Evolutionary conservation across 30 jellyfish, hydroid and myxozoan genomes (phyloP).

Genomic region (Phacellophora camtschatica): DNA sequence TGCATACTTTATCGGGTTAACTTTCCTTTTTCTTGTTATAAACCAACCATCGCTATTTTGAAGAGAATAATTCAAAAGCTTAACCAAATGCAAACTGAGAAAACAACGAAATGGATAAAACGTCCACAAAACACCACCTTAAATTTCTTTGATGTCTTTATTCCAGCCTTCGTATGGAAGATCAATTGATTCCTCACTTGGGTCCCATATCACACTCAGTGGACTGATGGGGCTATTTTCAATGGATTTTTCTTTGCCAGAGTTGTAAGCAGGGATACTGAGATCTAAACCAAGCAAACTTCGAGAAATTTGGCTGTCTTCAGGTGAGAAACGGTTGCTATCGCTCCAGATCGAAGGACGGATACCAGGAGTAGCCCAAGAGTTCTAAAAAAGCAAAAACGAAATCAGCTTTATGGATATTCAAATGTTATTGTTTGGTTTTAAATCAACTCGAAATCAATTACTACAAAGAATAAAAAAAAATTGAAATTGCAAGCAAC

Average conservation of each 20-base stretch:
- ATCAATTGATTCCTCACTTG: conserved; percentile 67
- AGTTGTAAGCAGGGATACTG: conserved; percentile 65
- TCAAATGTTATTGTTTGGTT: no score
- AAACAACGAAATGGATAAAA: background rate
- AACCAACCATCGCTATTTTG: no score
- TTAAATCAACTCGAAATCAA: no score
- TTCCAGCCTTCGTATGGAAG: conserved; percentile 98
- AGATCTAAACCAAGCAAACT: conserved; percentile 95
- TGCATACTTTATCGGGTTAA: no score
- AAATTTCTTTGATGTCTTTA: conserved; percentile 89
- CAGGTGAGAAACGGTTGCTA: conserved; percentile 65
- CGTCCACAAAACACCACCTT: background rate
- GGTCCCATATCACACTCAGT: conserved; percentile 83
- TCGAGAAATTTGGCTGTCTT: conserved; percentile 70
- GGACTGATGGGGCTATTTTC: conserved; percentile 91
- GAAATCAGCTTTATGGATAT: background rate
- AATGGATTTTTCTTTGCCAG: conserved; percentile 32
- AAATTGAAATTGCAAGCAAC: no score
- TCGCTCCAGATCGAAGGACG: conserved; percentile 97
- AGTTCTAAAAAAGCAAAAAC: conserved; percentile 19
- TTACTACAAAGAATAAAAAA: no score
- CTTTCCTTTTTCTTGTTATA: no score
- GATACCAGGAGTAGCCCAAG: conserved; percentile 67
- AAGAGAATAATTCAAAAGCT: no score
- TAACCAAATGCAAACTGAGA: background rate